phyloP scores from a whole-genome alignment of 2,797 vertebrate genomes.

The Peromyscus aztecus region DNA sequence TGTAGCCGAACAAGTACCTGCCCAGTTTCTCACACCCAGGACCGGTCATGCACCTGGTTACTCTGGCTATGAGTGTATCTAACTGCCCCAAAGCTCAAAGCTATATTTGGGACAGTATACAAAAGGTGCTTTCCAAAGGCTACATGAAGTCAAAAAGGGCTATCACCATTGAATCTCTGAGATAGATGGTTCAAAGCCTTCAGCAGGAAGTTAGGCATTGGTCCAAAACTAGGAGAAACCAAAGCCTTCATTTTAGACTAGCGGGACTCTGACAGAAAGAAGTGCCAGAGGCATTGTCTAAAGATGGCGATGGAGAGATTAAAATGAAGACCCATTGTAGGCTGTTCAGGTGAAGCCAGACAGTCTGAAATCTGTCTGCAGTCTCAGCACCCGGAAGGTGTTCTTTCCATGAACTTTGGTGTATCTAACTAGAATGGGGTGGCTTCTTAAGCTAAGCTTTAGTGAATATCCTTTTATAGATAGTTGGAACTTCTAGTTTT shows the following conservation, averaged over 20 bases:
- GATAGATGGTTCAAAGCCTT: not conserved
- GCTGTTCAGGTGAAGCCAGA: conserved; percentile 18
- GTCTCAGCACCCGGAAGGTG: not conserved
- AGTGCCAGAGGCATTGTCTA: not conserved
- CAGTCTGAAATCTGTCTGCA: conserved; percentile 25
- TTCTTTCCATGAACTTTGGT: conserved; percentile 27
- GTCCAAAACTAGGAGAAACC: conserved; percentile 22
- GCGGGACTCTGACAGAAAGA: conserved; percentile 21
- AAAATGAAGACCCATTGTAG: conserved; percentile 28
- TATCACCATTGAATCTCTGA: not conserved
- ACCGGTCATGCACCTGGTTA: not conserved
- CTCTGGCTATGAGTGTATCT: not conserved
- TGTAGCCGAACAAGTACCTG: not conserved
- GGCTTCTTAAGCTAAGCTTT: conserved; percentile 20
- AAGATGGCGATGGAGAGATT: conserved; percentile 18
- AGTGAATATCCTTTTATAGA: not conserved
- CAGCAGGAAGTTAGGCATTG: conserved; percentile 19
- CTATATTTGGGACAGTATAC: not conserved
- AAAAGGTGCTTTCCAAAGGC: conserved; percentile 30
- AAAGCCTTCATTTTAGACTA: conserved; percentile 55
- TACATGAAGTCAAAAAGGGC: not conserved
- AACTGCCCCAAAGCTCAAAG: not conserved
- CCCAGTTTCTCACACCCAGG: not conserved
- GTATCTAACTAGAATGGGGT: not conserved
- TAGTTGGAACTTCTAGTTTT: conserved; percentile 21